Evolutionary conservation across 2,797 vertebrate species (phyloP).

Genomic region (Macropus fuliginosus): DNA sequence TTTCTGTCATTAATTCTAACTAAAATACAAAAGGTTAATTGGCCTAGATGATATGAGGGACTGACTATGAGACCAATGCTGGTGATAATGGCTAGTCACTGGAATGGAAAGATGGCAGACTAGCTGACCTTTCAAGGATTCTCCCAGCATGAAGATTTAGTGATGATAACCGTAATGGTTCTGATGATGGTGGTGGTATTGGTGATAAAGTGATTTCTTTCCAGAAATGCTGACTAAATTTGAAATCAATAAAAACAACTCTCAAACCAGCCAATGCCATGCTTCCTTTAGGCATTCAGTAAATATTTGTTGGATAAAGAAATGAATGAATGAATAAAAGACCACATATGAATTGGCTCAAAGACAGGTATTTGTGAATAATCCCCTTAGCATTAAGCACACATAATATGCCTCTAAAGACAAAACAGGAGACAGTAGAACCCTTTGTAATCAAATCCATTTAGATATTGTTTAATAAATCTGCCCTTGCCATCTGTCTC

Average conservation of each 20-base stretch:
- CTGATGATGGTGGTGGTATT: background rate
- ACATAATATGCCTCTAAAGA: conserved; percentile 76
- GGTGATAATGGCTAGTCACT: background rate
- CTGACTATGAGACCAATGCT: background rate
- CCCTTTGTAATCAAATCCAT: conserved; percentile 63
- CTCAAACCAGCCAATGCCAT: background rate
- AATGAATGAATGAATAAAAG: conserved; percentile 53
- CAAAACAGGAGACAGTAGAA: conserved; percentile 63
- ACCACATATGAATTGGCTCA: conserved; percentile 29
- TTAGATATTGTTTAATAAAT: conserved; percentile 81
- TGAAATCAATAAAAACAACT: background rate
- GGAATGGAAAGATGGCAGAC: background rate
- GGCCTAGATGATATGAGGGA: background rate
- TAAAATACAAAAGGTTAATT: too few species aligned
- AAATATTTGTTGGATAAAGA: conserved; percentile 7
- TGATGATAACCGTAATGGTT: background rate
- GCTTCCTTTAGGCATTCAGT: background rate
- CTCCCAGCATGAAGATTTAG: background rate
- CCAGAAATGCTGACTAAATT: background rate
- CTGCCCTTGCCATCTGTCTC: conserved; percentile 77
- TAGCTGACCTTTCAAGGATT: background rate
- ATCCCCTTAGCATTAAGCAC: conserved; percentile 58
- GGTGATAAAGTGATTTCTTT: background rate
- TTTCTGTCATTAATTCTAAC: background rate
- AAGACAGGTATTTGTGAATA: conserved; percentile 24